A percentile compares a stretch with the other conserved stretches of the same genome.
These are phyloP conservation scores for Pogonocichla stellata DNA, from an alignment of 2,113 vertebrate species.

Conservation along the genomic window DNA sequence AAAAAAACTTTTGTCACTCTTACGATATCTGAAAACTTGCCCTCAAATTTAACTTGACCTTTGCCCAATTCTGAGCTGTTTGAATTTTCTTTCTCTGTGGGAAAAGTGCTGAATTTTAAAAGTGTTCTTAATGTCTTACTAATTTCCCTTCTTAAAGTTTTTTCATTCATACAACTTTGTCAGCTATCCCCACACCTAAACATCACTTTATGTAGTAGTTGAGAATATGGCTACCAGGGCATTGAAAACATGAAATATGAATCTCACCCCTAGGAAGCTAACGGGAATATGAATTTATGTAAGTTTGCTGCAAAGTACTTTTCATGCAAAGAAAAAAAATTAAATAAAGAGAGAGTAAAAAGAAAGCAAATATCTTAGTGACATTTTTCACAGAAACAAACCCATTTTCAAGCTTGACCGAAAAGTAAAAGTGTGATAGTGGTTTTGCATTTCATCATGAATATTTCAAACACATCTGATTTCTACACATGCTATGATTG, in stretches of 20 bases:
- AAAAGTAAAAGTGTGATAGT: slow-evolving; percentile 11
- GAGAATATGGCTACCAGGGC: background rate
- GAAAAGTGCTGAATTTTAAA: background rate
- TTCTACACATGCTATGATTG: background rate
- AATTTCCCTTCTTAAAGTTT: background rate
- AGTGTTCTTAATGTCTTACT: background rate
- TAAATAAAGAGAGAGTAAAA: background rate
- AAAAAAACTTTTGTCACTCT: background rate
- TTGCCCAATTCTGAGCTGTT: background rate
- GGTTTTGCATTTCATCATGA: slow-evolving; percentile 12
- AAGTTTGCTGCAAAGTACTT: background rate
- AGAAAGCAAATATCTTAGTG: background rate
- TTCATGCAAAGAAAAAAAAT: background rate
- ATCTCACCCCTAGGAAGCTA: background rate
- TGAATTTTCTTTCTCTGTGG: background rate
- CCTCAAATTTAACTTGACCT: background rate
- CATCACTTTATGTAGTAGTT: background rate
- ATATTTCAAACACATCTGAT: slow-evolving; percentile 43
- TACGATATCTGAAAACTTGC: background rate
- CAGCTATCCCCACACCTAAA: background rate
- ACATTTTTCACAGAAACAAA: slow-evolving; percentile 40
- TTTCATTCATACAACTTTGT: background rate
- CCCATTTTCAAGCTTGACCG: slow-evolving; percentile 21
- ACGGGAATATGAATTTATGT: background rate
- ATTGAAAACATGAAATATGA: background rate